Percentiles rank a stretch among this genome's conserved stretches.
Conservation (phyloP, 2,113 vertebrate genomes). For the Microcebus tavaratra region DNA sequence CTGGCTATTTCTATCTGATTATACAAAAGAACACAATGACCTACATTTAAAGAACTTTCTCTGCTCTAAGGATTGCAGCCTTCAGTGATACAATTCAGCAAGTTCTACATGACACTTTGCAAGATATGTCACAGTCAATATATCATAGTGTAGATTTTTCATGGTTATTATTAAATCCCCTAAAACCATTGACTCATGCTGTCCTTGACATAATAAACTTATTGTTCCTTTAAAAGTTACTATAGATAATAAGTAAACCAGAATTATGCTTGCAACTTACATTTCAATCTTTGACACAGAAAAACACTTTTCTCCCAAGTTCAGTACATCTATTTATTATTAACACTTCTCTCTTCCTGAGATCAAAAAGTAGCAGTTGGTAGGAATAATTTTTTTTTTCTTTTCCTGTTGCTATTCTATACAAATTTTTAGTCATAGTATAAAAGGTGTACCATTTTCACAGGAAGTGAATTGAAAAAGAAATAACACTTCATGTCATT, state of each 20-base stretch:
- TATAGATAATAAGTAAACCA: neutral
- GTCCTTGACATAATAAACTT: slow-evolving; percentile 70
- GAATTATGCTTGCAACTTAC: neutral
- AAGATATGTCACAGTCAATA: slow-evolving; percentile 63
- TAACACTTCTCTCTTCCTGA: neutral
- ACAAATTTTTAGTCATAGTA: neutral
- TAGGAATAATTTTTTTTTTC: neutral
- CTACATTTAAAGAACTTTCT: slow-evolving; percentile 66
- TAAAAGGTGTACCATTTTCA: neutral
- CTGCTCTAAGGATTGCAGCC: neutral
- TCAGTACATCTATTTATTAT: neutral
- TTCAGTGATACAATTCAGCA: slow-evolving; percentile 47
- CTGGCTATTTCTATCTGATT: neutral
- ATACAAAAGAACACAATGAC: slow-evolving; percentile 45
- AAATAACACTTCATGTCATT: neutral
- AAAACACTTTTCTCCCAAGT: neutral
- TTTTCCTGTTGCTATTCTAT: neutral
- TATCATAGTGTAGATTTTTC: slow-evolving; percentile 60
- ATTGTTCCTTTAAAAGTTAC: slow-evolving; percentile 52
- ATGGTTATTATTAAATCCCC: slow-evolving; percentile 66
- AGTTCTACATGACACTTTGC: slow-evolving; percentile 51
- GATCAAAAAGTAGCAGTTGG: neutral
- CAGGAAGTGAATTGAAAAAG: neutral
- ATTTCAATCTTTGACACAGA: slow-evolving; percentile 34
- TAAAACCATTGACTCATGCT: slow-evolving; percentile 56